Conservation (phyloP, 2,113 vertebrate species). For the Sterna hirundo region DNA sequence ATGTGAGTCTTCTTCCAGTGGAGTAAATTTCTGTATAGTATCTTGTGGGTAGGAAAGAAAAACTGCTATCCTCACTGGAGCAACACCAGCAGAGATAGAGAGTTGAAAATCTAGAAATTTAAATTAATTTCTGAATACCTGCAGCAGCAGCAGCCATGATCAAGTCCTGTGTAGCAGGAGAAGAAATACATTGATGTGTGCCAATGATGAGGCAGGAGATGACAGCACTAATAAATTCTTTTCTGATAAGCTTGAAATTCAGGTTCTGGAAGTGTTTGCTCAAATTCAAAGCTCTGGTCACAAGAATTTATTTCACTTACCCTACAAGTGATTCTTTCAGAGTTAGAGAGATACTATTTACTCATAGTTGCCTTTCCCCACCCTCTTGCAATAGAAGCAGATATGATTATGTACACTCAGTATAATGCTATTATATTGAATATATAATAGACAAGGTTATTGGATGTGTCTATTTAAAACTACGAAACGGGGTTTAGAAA, state of each 20-base stretch:
- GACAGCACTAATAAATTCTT: neutral
- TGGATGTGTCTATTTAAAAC: neutral
- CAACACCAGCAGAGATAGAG: neutral
- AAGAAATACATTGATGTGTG: neutral
- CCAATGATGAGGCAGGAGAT: neutral
- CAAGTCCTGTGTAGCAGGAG: neutral
- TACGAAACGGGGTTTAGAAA: neutral
- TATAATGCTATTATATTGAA: neutral
- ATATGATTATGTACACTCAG: neutral
- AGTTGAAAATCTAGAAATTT: neutral
- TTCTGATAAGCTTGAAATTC: neutral
- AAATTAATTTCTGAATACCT: neutral
- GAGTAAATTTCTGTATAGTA: neutral
- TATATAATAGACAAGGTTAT: neutral
- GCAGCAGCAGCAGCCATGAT: neutral
- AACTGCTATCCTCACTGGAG: neutral
- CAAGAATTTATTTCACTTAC: neutral
- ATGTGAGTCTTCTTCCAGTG: neutral
- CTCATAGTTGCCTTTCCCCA: neutral
- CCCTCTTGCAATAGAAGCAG: neutral
- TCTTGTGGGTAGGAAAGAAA: neutral
- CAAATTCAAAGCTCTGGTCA: neutral
- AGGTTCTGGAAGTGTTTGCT: neutral
- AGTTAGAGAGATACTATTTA: neutral
- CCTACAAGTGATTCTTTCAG: neutral